These are phyloP conservation scores for Diadema setosum DNA, from an alignment of 35 echinoderm and acorn worm genomes.

Conservation along the genomic window DNA sequence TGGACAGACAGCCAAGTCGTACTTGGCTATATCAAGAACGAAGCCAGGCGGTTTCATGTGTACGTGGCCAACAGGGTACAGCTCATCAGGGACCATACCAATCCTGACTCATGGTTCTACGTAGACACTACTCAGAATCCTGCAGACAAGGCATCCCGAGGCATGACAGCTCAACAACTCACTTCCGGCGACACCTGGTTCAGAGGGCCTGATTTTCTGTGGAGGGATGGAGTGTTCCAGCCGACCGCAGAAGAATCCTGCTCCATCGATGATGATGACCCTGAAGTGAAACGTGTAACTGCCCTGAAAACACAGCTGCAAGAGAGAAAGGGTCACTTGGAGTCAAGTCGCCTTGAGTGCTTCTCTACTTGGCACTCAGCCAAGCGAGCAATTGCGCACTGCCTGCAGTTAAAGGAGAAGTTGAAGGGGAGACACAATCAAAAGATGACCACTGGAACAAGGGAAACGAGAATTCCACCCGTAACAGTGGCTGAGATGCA, in stretches of 20 bases:
- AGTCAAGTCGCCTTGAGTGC: constrained; percentile 21
- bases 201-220: constrained; percentile 51
- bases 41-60: constrained; percentile 36
- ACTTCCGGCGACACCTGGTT: neutral
- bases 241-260: too few relatives aligned
- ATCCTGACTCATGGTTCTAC: constrained; percentile 11
- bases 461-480: neutral
- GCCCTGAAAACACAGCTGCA: neutral
- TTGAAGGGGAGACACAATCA: neutral
- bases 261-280: constrained; percentile 24
- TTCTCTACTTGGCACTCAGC: constrained; percentile 36
- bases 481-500: neutral
- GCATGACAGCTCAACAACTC: neutral
- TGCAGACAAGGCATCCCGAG: neutral
- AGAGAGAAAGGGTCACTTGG: neutral
- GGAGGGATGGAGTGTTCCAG: neutral
- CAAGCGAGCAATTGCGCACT: neutral
- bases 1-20: constrained; percentile 42
- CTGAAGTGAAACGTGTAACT: neutral
- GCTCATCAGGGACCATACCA: neutral
- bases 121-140: constrained; percentile 23
- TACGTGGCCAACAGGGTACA: constrained; percentile 47
- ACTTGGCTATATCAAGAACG: constrained; percentile 33
- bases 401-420: neutral
- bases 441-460: neutral